These are phyloP conservation scores for Horisme vitalbata DNA, from an alignment of 2,888 invertebrate species.

Conservation along the genomic window DNA sequence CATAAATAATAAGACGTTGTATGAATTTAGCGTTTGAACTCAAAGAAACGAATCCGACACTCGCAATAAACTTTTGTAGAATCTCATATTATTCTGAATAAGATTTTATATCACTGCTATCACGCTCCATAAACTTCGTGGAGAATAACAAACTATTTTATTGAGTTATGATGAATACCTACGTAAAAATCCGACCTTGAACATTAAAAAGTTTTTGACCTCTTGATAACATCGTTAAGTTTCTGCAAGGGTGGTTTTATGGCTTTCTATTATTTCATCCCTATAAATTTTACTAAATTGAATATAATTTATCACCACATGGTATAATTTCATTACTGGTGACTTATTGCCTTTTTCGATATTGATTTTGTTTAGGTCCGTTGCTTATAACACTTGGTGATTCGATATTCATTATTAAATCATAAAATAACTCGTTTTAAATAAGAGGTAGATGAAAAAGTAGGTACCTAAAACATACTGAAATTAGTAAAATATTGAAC, in stretches of 20 bases:
- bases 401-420: no score
- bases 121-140: slow-evolving; percentile 25
- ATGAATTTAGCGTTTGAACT: background rate
- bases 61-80: slow-evolving; percentile 22
- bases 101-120: slow-evolving; percentile 27
- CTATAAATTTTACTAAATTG: background rate
- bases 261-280: slow-evolving; percentile 2
- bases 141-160: slow-evolving; percentile 34
- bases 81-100: slow-evolving; percentile 22
- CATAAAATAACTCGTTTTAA: no score
- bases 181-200: slow-evolving; percentile 4
- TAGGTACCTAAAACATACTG: no score
- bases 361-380: no score
- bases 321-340: background rate
- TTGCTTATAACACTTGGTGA: no score
- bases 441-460: no score
- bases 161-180: slow-evolving; percentile 22
- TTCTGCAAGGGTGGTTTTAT: background rate
- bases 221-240: no score
- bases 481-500: no score
- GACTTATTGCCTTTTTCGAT: background rate
- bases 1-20: no score
- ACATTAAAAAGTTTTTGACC: slow-evolving; percentile 2
- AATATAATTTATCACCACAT: background rate
- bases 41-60: slow-evolving; percentile 8